Evolutionary conservation across 2,797 vertebrate genomes (phyloP).

Genomic region (Cossypha niveicapilla): DNA sequence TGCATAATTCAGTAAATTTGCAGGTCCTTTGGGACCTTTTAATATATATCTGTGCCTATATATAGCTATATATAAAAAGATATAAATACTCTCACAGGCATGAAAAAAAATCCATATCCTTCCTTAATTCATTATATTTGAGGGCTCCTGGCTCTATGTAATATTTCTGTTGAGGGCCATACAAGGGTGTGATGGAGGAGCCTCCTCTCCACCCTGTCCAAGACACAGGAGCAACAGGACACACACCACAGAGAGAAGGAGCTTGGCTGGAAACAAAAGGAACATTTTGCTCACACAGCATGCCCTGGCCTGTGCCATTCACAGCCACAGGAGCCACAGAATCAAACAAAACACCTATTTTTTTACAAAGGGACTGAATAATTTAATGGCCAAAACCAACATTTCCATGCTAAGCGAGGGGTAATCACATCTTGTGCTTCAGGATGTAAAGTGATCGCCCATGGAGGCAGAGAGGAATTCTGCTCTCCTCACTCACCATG

Average conservation of each 20-base stretch:
- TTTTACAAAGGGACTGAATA: slow-evolving; percentile 21
- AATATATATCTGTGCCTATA: background rate
- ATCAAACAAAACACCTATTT: background rate
- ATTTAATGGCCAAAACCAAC: slow-evolving; percentile 71
- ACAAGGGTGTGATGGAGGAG: background rate
- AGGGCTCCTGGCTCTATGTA: background rate
- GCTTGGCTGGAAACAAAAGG: slow-evolving; percentile 19
- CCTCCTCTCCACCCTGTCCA: background rate
- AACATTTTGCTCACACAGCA: slow-evolving; percentile 48
- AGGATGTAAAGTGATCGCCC: slow-evolving; percentile 66
- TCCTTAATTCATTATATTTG: slow-evolving; percentile 4
- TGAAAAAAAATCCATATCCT: background rate
- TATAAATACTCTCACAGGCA: background rate
- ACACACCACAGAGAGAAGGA: background rate
- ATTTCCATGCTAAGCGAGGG: slow-evolving; percentile 36
- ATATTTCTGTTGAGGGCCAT: background rate
- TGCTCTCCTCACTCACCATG: background rate
- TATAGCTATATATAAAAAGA: background rate
- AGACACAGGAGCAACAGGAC: background rate
- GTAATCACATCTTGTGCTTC: slow-evolving; percentile 68
- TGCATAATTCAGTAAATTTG: background rate
- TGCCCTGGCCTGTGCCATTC: background rate
- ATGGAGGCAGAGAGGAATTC: slow-evolving; percentile 56
- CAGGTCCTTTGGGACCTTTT: background rate
- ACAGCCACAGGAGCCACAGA: slow-evolving; percentile 26